Evolutionary conservation across 2,797 vertebrate genomes (phyloP), one percentile per base, ranked within the genome.

Genomic region (Argyrosomus regius): DNA sequence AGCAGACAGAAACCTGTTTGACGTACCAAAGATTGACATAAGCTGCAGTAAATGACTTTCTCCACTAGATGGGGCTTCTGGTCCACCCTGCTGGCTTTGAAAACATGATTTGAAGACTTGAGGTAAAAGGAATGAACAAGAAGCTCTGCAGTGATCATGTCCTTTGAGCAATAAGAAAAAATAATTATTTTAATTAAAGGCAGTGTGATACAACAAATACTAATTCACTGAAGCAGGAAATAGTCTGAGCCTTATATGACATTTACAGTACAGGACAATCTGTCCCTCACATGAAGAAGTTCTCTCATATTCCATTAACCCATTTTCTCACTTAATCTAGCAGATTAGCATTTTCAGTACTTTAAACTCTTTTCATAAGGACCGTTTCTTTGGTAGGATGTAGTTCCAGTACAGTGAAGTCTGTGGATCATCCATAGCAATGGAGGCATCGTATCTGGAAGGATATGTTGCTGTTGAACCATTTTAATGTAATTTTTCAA

Each of bases 31-130:
- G 26, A 7, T 53, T 3, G 4, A 24, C 1, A 31, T n/a, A 12
- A 7, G 28, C 12, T 69, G 82, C 54, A 68, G 52, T 56, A 14
- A 3, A 13, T 0, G 0, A 16, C 8, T 12, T 71, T 13, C 0
- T 0, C 52, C 82, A 72, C 69, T 53, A 80, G 82, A 80, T 82
- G 85, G 73, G 4, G 69, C 50, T 3, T 14, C 2, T 4, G 3
- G 17, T 59, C 5, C 31, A 0, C 0, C 6, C 9, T 26, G 59
- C 14, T 41, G 43, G 5, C 0, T 48, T 20, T 59, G 31, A 31
- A 45, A 13, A 70, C 18, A 50, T 22, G 35, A 59, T 60, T 43
- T 43, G 35, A 39, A 9, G 16, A 43, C 20, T 12, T 20, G 0
- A 14, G 3, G 14, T 35, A 6, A 31, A 68, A 16, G 3, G 11